Percentiles rank a stretch among this genome's conserved stretches.
Conservation (phyloP, 2,797 vertebrate species). For the Hydrolagus colliei region DNA sequence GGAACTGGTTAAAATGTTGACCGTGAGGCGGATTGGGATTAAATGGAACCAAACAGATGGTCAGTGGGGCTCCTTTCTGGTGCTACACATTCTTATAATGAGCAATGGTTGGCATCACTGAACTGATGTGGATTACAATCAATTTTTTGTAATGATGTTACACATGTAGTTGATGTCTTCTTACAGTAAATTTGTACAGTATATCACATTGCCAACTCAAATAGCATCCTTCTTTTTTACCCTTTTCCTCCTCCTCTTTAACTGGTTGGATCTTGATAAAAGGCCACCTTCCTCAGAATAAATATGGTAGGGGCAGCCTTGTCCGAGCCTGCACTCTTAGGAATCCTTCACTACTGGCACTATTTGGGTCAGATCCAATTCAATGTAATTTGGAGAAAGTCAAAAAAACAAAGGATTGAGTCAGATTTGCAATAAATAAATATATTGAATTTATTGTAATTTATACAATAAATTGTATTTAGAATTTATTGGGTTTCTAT, state of each 20-base stretch:
- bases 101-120: too few species aligned
- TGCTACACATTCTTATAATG: too few species aligned
- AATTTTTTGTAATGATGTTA: background rate
- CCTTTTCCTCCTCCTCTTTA: background rate
- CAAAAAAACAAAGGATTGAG: background rate
- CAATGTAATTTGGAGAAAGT: background rate
- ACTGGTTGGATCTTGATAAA: background rate
- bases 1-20: too few species aligned
- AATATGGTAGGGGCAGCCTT: background rate
- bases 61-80: too few species aligned
- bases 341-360: background rate
- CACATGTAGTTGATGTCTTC: background rate
- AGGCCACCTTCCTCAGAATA: background rate
- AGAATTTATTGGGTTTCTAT: too few species aligned
- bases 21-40: too few species aligned
- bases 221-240: background rate
- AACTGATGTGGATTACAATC: too few species aligned
- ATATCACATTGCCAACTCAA: background rate
- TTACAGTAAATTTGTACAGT: background rate
- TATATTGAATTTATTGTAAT: background rate
- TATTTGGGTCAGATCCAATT: background rate
- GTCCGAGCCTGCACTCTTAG: background rate
- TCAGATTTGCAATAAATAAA: background rate
- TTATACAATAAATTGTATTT: too few species aligned
- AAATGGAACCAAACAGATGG: too few species aligned